A percentile compares a stretch with the other conserved stretches of the same genome.
These are phyloP conservation scores for Ptychobarbus kaznakovi DNA, from an alignment of 2,797 vertebrate species.

Conservation along the genomic window DNA sequence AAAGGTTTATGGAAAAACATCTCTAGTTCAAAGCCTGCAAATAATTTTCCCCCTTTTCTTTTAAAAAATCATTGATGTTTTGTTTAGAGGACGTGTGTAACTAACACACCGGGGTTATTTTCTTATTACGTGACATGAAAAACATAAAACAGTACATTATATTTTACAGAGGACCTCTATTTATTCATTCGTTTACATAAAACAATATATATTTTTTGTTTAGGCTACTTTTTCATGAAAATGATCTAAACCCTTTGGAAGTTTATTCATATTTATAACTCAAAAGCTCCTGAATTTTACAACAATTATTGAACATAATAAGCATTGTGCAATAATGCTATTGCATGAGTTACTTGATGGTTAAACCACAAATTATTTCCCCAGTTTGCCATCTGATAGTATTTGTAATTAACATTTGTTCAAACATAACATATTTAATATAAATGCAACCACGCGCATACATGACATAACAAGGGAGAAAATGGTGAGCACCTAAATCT, in stretches of 20 bases:
- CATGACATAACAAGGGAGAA: not conserved
- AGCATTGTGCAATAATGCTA: slow-evolving; percentile 10
- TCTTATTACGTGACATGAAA: not conserved
- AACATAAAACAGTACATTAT: not conserved
- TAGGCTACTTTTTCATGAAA: no score
- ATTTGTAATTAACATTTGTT: no score
- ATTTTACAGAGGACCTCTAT: not conserved
- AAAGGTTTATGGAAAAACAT: not conserved
- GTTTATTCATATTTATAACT: not conserved
- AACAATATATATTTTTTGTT: not conserved
- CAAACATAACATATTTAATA: not conserved
- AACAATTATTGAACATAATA: not conserved
- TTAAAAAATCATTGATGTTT: not conserved
- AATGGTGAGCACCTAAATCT: slow-evolving; percentile 65
- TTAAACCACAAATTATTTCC: no score
- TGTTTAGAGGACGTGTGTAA: not conserved
- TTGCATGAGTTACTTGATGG: no score
- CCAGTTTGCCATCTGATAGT: not conserved
- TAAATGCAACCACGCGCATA: not conserved
- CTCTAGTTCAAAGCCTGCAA: not conserved
- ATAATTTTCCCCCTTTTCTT: not conserved
- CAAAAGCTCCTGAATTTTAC: not conserved
- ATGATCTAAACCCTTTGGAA: not conserved
- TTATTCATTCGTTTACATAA: not conserved
- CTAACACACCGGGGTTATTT: not conserved